Evolutionary conservation across 2,113 vertebrate genomes (phyloP), one percentile per base, ranked within the genome.

Genomic region (Sorex araneus): DNA sequence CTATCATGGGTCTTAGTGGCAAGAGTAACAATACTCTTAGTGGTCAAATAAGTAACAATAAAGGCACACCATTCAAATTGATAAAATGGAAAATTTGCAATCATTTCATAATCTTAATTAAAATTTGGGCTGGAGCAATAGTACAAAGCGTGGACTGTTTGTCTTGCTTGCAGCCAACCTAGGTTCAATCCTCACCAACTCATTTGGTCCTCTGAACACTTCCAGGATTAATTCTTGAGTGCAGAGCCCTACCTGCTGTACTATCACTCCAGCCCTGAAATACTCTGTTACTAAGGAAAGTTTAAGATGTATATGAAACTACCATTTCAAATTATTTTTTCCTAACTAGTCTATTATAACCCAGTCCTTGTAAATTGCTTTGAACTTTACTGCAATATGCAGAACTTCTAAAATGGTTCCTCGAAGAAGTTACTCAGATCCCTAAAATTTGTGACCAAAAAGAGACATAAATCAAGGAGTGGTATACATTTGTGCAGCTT

Each of bases 211-310:
- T 9, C 47, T 40, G 13, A 50, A 9, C 47, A 50, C 47, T 50
- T 50, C 47, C 47, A 50, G 47, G 47, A 50, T 5, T 50, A 50
- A 50, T 50, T 50, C 47, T 50, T 50, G 47, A 50, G 47, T 10
- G 9, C 10, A 50, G 9, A 50, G 47, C 47, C n/a, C n/a, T n/a
- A n/a, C n/a, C n/a, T n/a, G n/a, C n/a, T n/a, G n/a, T n/a, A n/a
- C n/a, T n/a, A n/a, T n/a, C n/a, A n/a, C n/a, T n/a, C n/a, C n/a
- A n/a, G n/a, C n/a, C n/a, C n/a, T n/a, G n/a, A 89, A 67, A 87
- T 79, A 95, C 30, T 36, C 78, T 75, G 74, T 50, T 75, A 92
- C 90, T 84, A 83, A 87, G 54, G 70, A 78, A 81, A 86, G 15
- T 28, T 73, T 81, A 79, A 69, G 21, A 78, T 64, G 5, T 23